These are phyloP conservation scores for Yponomeuta evonymella DNA, from an alignment of 2,888 invertebrate genomes.

Conservation along the genomic window DNA sequence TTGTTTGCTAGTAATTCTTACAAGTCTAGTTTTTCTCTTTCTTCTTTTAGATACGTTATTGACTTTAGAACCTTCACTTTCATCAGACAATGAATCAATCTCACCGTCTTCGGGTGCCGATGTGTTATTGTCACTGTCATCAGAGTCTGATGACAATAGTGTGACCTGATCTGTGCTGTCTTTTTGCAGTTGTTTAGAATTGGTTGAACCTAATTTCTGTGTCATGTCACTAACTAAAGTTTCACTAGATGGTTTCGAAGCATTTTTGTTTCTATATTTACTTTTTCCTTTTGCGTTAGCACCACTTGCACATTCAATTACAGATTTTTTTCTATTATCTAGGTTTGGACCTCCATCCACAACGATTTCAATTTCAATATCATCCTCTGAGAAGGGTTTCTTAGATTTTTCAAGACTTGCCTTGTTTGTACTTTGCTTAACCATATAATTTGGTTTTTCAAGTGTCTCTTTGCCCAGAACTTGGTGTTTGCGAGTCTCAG, in stretches of 20 bases:
- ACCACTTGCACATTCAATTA: not conserved
- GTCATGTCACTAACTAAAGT: conserved; percentile 59
- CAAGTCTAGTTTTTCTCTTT: not conserved
- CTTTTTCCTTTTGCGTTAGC: not conserved
- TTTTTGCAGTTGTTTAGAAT: conserved; percentile 41
- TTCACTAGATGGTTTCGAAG: conserved; percentile 62
- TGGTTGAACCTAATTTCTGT: conserved; percentile 57
- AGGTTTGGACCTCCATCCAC: not conserved
- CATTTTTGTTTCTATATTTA: conserved; percentile 61
- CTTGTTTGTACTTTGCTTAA: not conserved
- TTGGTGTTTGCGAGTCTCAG: not conserved
- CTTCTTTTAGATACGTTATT: not conserved
- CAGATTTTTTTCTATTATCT: not conserved
- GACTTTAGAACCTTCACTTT: not conserved
- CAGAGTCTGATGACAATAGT: conserved; percentile 25
- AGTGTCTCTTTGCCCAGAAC: not conserved
- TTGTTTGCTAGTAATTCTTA: not conserved
- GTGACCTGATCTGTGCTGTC: conserved; percentile 38
- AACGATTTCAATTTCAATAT: not conserved
- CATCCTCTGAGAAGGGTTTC: not conserved
- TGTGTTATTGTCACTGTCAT: conserved; percentile 14
- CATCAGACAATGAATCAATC: not conserved
- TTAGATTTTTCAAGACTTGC: not conserved
- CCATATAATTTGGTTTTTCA: not conserved
- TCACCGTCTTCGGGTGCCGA: not conserved